These are phyloP conservation scores for Heliconius ethilla DNA, from an alignment of 2,888 invertebrate genomes.

Conservation along the genomic window DNA sequence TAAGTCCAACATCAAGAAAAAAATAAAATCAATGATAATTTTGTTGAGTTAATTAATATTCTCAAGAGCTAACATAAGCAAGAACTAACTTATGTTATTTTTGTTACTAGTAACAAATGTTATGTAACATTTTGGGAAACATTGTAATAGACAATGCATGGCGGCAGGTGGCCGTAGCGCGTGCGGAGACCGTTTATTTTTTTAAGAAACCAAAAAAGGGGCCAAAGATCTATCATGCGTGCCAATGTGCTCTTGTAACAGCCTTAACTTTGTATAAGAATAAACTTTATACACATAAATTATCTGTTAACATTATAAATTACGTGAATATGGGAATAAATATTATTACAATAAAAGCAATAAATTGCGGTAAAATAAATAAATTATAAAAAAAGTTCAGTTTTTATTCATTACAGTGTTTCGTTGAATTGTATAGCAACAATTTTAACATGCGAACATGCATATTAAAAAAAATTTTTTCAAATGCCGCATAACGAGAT, in stretches of 20 bases:
- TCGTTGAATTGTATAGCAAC: too few species aligned
- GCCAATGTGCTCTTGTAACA: slow-evolving; percentile 29
- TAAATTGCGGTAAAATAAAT: background rate
- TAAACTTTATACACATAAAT: slow-evolving; percentile 1
- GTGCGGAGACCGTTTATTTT: slow-evolving; percentile 42
- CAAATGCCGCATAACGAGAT: background rate
- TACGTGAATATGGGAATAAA: background rate
- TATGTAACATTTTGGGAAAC: slow-evolving; percentile 25
- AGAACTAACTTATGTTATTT: background rate
- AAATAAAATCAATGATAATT: too few species aligned
- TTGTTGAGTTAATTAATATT: too few species aligned
- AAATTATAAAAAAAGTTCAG: background rate
- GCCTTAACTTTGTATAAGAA: slow-evolving; percentile 21
- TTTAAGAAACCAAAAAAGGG: slow-evolving; percentile 36
- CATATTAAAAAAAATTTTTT: too few species aligned
- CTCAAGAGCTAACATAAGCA: background rate
- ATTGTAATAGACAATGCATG: slow-evolving; percentile 40
- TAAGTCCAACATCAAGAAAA: too few species aligned
- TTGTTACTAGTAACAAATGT: slow-evolving; percentile 6
- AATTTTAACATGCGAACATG: too few species aligned
- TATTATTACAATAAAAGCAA: background rate
- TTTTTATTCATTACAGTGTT: background rate
- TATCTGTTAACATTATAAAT: background rate
- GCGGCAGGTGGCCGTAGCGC: slow-evolving; percentile 49
- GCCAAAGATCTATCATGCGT: slow-evolving; percentile 33